Evolutionary conservation across 2,888 invertebrate genomes (phyloP), one percentile per base, ranked within the genome.

Genomic region (Sclerodermus sp.): DNA sequence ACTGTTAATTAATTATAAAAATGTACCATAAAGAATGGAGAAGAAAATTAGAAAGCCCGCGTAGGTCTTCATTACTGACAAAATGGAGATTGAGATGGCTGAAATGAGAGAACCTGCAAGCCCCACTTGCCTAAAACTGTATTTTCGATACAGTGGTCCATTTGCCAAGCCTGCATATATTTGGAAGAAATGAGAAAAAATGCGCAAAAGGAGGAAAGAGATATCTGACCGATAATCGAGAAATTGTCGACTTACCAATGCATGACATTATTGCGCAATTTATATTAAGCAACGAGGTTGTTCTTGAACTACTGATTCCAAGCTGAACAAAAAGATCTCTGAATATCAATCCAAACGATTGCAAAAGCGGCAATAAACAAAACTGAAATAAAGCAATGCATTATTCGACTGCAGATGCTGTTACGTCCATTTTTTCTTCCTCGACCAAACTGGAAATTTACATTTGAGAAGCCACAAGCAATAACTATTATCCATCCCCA

Each of bases 401-500:
- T 31, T 30, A 38, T 13, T 3, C 15, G 6, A 41, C 6, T 12
- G n/a, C 2, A 31, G 1, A 1, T 2, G n/a, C 1, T 10, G 15
- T 34, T 15, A 12, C 1, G 47, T 13, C 40, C 37, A 37, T 42
- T 23, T 6, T 30, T 47, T 36, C 15, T 8, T 5, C 12, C n/a
- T 36, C 30, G 29, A 18, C 6, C 29, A 8, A 10, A n/a, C 30
- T 29, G 15, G 13, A 23, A 34, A 84, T 86, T 84, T 79, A 89
- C 89, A 73, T 88, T 89, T 45, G 87, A 86, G 65, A 86, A 79
- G 60, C 89, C 89, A 42, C 86, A 86, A 3, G 88, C 89, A 5
- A 88, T 67, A 29, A 88, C 84, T 15, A 90, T 82, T 71, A 88
- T 79, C 89, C 89, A 90, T 0, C 87, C 87, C 88, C 89, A 90